Percentiles rank a stretch among this genome's conserved stretches.
These are phyloP conservation scores for Lasaia peninsularis DNA, from an alignment of 1,140 invertebrate genomes.

Conservation along the genomic window DNA sequence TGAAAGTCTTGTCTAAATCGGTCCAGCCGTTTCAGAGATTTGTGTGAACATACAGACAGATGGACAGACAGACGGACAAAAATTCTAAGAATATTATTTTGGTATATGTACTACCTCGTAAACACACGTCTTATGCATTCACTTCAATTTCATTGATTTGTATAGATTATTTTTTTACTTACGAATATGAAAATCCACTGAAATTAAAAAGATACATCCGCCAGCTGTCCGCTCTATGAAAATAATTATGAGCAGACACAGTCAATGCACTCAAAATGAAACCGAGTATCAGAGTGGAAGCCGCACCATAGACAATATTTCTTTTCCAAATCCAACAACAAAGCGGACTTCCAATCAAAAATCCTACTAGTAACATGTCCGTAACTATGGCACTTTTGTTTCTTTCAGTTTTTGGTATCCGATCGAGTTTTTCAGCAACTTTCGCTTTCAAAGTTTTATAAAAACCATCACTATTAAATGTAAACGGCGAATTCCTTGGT, in stretches of 20 bases:
- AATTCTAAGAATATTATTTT: too few relatives aligned
- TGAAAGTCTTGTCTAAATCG: too few relatives aligned
- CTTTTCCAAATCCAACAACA: constrained; percentile 71
- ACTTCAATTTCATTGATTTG: too few relatives aligned
- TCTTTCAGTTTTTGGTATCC: constrained; percentile 44
- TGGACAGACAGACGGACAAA: too few relatives aligned
- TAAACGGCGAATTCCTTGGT: constrained; percentile 81
- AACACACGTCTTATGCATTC: too few relatives aligned
- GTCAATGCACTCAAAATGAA: constrained; percentile 78
- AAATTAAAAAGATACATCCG: constrained; percentile 90
- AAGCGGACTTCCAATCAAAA: constrained; percentile 75
- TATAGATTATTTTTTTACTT: constrained; percentile 34
- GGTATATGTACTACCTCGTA: too few relatives aligned
- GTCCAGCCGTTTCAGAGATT: too few relatives aligned
- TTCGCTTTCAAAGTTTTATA: constrained; percentile 82
- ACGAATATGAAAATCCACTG: constrained; percentile 80
- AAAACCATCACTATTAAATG: constrained; percentile 84
- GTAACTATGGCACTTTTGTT: constrained; percentile 73
- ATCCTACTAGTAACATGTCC: constrained; percentile 74
- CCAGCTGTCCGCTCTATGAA: constrained; percentile 88
- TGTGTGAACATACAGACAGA: too few relatives aligned
- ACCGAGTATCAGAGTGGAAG: constrained; percentile 52
- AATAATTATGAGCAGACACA: constrained; percentile 87
- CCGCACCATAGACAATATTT: constrained; percentile 40
- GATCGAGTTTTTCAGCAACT: constrained; percentile 73